These are phyloP conservation scores for Orchesella cincta DNA, from an alignment of 1,140 invertebrate genomes.

Conservation along the genomic window DNA sequence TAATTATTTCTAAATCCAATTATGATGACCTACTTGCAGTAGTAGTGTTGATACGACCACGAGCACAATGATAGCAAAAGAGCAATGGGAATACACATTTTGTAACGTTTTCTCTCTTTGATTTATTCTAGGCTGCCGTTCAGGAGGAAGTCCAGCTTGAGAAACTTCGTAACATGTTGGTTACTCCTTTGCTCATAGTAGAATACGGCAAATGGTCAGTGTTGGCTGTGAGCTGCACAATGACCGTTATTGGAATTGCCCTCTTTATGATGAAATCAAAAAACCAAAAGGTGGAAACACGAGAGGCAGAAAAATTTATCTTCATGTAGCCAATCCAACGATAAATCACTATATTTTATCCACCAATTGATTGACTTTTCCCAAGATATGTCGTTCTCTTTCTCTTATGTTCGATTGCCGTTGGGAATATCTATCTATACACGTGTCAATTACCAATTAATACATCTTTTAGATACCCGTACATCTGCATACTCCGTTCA, in stretches of 20 bases:
- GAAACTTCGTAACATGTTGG: background rate
- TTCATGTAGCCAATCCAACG: background rate
- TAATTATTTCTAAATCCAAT: too few species aligned
- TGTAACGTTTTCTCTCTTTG: background rate
- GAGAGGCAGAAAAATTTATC: conserved; percentile 9
- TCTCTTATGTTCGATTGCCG: too few species aligned
- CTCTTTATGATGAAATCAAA: conserved; percentile 14
- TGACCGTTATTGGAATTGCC: background rate
- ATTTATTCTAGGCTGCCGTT: background rate
- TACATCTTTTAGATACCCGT: too few species aligned
- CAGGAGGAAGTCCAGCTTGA: conserved; percentile 4
- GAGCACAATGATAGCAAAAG: too few species aligned
- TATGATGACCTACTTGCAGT: too few species aligned
- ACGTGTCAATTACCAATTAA: too few species aligned
- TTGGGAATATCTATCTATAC: too few species aligned
- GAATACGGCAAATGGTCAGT: conserved; percentile 10
- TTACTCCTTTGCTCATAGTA: background rate
- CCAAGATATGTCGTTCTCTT: too few species aligned
- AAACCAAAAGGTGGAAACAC: background rate
- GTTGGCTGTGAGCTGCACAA: background rate
- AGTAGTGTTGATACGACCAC: too few species aligned
- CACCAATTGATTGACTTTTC: background rate
- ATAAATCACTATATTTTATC: background rate
- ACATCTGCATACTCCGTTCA: too few species aligned
- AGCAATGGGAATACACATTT: too few species aligned